Conservation (phyloP, 2,113 vertebrate species). For the Hippolais icterina region DNA sequence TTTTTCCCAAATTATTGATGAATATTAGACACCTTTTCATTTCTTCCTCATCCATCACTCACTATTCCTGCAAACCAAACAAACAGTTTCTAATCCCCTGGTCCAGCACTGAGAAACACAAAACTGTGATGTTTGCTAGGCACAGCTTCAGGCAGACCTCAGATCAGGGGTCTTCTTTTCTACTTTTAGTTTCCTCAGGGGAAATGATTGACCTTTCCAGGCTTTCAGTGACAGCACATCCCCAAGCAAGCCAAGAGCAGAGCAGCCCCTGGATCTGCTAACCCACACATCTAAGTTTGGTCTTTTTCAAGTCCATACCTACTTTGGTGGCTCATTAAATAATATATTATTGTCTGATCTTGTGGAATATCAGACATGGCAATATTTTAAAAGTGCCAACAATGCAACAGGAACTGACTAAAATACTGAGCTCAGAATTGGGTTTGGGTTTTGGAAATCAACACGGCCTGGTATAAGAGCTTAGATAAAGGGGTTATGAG, state of each 20-base stretch:
- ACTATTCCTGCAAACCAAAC: neutral
- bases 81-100: neutral
- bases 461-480: neutral
- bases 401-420: neutral
- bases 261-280: neutral
- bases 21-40: neutral
- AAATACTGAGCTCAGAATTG: neutral
- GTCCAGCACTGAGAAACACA: neutral
- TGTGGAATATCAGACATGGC: neutral
- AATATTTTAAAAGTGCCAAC: neutral
- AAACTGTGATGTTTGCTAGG: neutral
- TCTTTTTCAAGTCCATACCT: neutral
- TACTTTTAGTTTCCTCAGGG: neutral
- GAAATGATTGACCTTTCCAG: neutral
- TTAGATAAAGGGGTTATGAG: neutral
- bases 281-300: neutral
- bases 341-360: neutral
- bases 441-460: neutral
- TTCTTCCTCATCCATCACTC: neutral
- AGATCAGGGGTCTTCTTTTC: neutral
- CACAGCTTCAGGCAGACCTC: neutral
- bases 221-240: neutral
- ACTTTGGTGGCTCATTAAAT: neutral
- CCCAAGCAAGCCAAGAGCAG: neutral
- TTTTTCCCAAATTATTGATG: neutral